Evolutionary conservation across 1,140 invertebrate species (phyloP), one percentile per base, ranked within the genome.

Genomic region (roundworm (Caenorhabditis elegans)): DNA sequence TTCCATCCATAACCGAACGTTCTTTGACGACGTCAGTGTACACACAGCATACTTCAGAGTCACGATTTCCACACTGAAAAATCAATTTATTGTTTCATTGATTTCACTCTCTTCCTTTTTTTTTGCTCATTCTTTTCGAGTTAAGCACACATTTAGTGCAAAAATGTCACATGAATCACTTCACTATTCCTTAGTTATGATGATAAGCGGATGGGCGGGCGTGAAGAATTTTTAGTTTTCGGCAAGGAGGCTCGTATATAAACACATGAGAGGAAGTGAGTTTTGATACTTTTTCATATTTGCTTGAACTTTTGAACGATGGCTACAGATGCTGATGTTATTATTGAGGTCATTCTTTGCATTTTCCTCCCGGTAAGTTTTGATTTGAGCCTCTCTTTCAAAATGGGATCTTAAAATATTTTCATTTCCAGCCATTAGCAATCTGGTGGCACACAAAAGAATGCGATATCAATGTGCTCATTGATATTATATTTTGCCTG

Each of bases 31-130:
- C 93, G 90, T 97, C 95, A 87, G 86, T 36, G 79, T 86, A n/a
- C 87, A 89, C 34, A 84, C 86, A 31, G 87, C 88, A 85, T n/a
- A 98, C 94, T 92, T 99, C 97, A 10, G 95, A 97, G 88, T 98
- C 97, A 83, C 97, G 92, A 82, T 94, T 94, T 2, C 95, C 95
- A 48, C 95, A 92, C 82, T 83, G 55, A 70, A 79, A 76, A n/a
- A 6, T 11, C 1, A 13, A 49, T 76, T 0, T 17, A 46, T 46
- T 31, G 1, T 36, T 36, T 75, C 13, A 36, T 43, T 6, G 22
- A 3, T 36, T 5, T 43, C n/a, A 22, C 43, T 19, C 1, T 10
- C 13, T 5, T 46, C 34, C 5, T n/a, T n/a, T n/a, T n/a, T n/a
- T n/a, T n/a, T n/a, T n/a, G n/a, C n/a, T n/a, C n/a, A n/a, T n/a